Evolutionary conservation across 2,888 invertebrate genomes (phyloP), one percentile per base, ranked within the genome.

Genomic region (Antitype chi): DNA sequence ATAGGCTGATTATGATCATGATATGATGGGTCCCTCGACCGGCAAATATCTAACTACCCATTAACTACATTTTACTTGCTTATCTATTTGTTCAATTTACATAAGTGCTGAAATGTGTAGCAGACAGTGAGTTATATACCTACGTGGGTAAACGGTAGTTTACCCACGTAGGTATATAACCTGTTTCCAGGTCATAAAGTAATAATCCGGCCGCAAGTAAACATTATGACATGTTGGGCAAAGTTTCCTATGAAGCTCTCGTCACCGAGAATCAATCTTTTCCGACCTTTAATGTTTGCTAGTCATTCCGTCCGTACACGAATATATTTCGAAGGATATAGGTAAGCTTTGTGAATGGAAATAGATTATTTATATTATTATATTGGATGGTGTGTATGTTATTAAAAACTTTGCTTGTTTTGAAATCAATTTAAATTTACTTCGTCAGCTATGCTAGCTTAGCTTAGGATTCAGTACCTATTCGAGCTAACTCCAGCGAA

Each of bases 241-340:
- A 75, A 81, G 70, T 80, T 74, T 74, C 52, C 60, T 74, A 78
- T 84, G 76, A 75, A 79, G 73, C 74, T 70, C 68, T 74, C 81
- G 73, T 73, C 80, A 75, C 64, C 25, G 68, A 73, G 71, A 82
- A 86, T 84, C 78, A 84, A 86, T 86, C 70, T 84, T 43, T 78
- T 71, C 66, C 66, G 68, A 73, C 62, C 78, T 78, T 73, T 78
- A 71, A 67, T 70, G 53, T 72, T 68, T 70, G 64, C 76, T 23
- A 68, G 80, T 83, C 60, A 74, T 60, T 69, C 55, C 15, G 38
- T 57, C 32, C 13, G 49, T 53, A 70, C 15, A 70, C 32, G 66
- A 66, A 80, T 76, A 75, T 49, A 49, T 63, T 63, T 43, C 20
- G 57, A 49, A 47, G 64, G 25, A 64, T 68, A 53, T 28, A n/a